phyloP scores from a whole-genome alignment of 2,888 invertebrate genomes.

The Agrochola circellaris region DNA sequence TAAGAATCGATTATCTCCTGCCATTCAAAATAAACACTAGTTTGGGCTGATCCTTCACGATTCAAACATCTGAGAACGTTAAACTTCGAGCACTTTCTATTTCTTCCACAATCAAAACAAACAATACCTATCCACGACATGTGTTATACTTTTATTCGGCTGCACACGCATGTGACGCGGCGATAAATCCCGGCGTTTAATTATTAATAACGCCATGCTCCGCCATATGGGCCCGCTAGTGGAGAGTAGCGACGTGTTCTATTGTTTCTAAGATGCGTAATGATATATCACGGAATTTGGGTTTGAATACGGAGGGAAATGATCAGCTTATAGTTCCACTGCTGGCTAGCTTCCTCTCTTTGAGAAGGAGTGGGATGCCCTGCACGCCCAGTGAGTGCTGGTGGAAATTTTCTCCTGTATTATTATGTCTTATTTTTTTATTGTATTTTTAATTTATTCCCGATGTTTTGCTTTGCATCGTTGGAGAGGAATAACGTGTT shows the following conservation, averaged over 20 bases:
- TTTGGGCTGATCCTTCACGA: neutral
- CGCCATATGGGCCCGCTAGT: slow-evolving; percentile 70
- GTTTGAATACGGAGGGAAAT: neutral
- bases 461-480: neutral
- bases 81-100: neutral
- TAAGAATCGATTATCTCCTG: neutral
- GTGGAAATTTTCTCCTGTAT: too few species aligned
- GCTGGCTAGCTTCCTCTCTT: neutral
- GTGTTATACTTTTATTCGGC: slow-evolving; percentile 48
- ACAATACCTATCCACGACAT: slow-evolving; percentile 20
- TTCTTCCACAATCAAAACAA: slow-evolving; percentile 26
- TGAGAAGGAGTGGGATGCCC: too few species aligned
- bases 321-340: neutral
- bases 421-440: too few species aligned
- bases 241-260: slow-evolving; percentile 41
- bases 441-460: neutral
- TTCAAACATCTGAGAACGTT: neutral
- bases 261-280: slow-evolving; percentile 33
- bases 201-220: slow-evolving; percentile 71
- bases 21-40: neutral
- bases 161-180: slow-evolving; percentile 62
- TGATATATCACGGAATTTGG: slow-evolving; percentile 14
- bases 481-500: neutral
- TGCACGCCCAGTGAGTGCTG: neutral
- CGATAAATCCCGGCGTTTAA: slow-evolving; percentile 73